Evolutionary conservation across 2,797 vertebrate genomes (phyloP).

Genomic region (Xiphorhynchus erythropygius): DNA sequence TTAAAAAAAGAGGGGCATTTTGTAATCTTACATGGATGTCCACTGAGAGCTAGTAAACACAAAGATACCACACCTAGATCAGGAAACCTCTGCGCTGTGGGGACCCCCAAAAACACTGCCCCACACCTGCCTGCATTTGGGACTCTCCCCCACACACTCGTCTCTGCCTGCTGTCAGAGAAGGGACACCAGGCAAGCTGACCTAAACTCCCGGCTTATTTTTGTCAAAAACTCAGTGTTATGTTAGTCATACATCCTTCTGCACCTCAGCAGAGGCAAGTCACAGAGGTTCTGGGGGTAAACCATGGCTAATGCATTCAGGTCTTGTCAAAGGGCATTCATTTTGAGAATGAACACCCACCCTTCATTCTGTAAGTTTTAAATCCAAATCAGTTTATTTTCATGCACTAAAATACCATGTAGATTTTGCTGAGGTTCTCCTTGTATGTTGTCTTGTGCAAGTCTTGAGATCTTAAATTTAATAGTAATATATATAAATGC

Average conservation of each 20-base stretch:
- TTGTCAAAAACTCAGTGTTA: neutral
- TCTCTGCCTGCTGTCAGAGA: neutral
- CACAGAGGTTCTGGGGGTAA: neutral
- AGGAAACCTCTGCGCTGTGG: neutral
- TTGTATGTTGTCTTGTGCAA: neutral
- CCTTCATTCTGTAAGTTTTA: neutral
- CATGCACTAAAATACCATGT: neutral
- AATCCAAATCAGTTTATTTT: neutral
- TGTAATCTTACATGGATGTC: neutral
- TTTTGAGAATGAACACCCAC: neutral
- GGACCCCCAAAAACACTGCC: neutral
- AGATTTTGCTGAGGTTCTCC: neutral
- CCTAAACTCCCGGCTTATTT: neutral
- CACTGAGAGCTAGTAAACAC: neutral
- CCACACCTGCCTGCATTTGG: neutral
- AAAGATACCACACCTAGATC: neutral
- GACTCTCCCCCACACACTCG: neutral
- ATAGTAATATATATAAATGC: neutral
- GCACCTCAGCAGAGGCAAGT: neutral
- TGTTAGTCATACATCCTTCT: neutral
- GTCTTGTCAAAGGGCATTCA: neutral
- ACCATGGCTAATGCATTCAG: neutral
- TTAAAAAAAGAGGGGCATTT: neutral
- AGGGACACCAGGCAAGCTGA: rapidly evolving
- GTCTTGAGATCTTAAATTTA: neutral